Evolutionary conservation across 2,888 invertebrate species (phyloP).

Genomic region (Oxytorus armatus): DNA sequence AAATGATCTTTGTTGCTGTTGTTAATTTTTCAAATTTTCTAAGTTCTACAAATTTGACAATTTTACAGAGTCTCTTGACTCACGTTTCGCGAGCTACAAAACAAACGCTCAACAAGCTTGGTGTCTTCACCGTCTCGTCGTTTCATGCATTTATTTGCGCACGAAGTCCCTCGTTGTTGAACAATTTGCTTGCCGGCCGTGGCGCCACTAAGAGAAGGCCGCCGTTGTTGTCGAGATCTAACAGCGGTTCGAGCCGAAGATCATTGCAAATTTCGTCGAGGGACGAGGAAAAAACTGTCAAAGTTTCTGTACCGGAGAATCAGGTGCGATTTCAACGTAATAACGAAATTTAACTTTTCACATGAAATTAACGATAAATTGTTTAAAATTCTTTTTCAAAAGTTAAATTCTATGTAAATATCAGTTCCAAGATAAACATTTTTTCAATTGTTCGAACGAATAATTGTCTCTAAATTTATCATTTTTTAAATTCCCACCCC

Average conservation of each 20-base stretch:
- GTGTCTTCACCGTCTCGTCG: conserved; percentile 98
- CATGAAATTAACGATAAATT: no score
- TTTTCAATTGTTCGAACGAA: no score
- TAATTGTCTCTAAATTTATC: no score
- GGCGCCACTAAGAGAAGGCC: conserved; percentile 96
- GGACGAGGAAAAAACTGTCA: conserved; percentile 95
- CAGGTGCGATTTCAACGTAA: conserved; percentile 82
- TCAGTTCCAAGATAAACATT: no score
- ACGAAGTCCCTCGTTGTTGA: conserved; percentile 95
- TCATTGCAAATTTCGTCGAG: conserved; percentile 95
- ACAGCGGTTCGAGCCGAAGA: conserved; percentile 94
- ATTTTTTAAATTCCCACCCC: no score
- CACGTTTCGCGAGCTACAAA: conserved; percentile 98
- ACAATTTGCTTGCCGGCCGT: conserved; percentile 95
- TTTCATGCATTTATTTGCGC: conserved; percentile 99
- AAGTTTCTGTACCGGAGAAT: conserved; percentile 95
- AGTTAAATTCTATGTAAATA: no score
- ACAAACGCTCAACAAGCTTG: conserved; percentile 96
- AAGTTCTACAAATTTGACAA: neutral
- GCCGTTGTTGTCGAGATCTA: conserved; percentile 95
- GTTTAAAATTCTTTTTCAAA: no score
- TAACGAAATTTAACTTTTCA: neutral
- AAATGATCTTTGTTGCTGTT: neutral
- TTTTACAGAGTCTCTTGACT: conserved; percentile 94
- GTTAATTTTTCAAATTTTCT: conserved; percentile 1